Percentiles rank a stretch among this genome's conserved stretches.
Conservation (phyloP, 2,888 invertebrate species). For the Drosophila ezoana region DNA sequence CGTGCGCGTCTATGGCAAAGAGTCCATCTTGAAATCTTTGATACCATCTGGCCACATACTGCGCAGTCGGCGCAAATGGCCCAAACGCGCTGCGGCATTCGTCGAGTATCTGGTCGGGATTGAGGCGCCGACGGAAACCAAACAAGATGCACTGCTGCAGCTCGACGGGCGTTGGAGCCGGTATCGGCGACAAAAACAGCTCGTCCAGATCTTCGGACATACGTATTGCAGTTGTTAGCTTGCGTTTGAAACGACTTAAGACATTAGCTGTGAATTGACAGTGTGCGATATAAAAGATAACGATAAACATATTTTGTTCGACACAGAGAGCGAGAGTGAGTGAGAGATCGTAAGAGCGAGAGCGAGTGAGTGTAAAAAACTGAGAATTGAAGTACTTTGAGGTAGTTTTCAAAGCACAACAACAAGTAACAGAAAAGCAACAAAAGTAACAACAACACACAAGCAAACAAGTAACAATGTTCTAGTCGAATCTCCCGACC, state of each 20-base stretch:
- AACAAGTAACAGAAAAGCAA: conserved; percentile 32
- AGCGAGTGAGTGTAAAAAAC: conserved; percentile 2
- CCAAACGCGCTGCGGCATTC: conserved; percentile 71
- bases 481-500: neutral
- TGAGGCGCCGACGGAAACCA: conserved; percentile 69
- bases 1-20: conserved; percentile 57
- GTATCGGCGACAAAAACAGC: conserved; percentile 68
- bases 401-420: conserved; percentile 37
- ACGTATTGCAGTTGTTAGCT: conserved; percentile 41
- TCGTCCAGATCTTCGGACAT: conserved; percentile 75
- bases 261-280: conserved; percentile 68
- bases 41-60: conserved; percentile 72
- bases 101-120: conserved; percentile 70
- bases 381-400: conserved; percentile 21
- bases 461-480: conserved; percentile 19
- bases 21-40: conserved; percentile 70
- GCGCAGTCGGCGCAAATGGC: conserved; percentile 68
- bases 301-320: conserved; percentile 29
- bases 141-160: conserved; percentile 75
- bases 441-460: conserved; percentile 30
- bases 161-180: conserved; percentile 65
- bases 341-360: conserved; percentile 3
- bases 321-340: neutral
- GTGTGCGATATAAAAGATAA: conserved; percentile 30
- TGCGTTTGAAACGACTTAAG: conserved; percentile 69